phyloP scores from a whole-genome alignment of 2,113 vertebrate genomes.

The Hemiscyllium ocellatum region DNA sequence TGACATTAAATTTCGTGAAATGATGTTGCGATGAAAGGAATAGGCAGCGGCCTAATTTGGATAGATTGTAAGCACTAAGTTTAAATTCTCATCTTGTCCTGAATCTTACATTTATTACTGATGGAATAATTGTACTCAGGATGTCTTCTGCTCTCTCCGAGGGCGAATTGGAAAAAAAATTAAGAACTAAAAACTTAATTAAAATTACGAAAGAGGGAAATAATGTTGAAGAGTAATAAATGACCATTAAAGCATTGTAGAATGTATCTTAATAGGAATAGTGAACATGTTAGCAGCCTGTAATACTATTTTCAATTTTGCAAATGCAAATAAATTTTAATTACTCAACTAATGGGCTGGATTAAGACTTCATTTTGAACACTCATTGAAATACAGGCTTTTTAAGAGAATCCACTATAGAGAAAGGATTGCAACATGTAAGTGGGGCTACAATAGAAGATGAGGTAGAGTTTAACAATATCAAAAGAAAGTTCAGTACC shows the following conservation, averaged over 20 bases:
- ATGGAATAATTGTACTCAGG: neutral
- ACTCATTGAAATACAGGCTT: neutral
- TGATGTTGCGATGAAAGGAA: neutral
- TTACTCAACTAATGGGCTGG: neutral
- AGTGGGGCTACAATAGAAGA: neutral
- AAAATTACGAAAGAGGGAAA: constrained; percentile 15
- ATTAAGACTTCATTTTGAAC: neutral
- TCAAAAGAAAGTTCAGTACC: neutral
- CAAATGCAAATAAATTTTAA: constrained; percentile 29
- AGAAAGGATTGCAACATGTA: neutral
- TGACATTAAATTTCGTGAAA: neutral
- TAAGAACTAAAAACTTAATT: neutral
- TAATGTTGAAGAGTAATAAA: neutral
- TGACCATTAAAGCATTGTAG: neutral
- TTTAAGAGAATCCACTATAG: neutral
- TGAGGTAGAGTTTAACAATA: no score
- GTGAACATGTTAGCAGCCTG: neutral
- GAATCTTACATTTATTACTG: neutral
- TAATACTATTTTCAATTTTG: neutral
- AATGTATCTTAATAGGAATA: constrained; percentile 13
- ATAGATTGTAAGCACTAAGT: neutral
- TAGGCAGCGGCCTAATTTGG: neutral
- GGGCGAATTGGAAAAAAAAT: constrained; percentile 1
- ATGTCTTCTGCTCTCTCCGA: neutral
- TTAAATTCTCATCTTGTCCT: neutral